phyloP scores from a whole-genome alignment of 2,113 vertebrate species.

The Saccopteryx bilineata region DNA sequence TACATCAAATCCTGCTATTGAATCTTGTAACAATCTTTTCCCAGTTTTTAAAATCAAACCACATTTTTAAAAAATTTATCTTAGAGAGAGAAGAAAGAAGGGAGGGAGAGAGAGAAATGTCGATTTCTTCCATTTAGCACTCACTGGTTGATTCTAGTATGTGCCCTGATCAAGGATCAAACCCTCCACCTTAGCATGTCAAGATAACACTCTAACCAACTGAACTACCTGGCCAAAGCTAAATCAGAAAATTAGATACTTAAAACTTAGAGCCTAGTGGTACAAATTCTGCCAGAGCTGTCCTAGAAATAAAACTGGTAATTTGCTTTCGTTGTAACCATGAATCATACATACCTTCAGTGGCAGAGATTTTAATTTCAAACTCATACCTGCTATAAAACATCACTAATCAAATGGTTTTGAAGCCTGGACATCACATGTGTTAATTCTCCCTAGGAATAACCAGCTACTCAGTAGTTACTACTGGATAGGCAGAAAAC shows the following conservation, averaged over 20 bases:
- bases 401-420: neutral
- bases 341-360: slow-evolving; percentile 3
- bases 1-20: neutral
- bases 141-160: too few relatives aligned
- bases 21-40: neutral
- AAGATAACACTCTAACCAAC: too few relatives aligned
- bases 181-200: too few relatives aligned
- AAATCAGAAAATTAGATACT: slow-evolving; percentile 48
- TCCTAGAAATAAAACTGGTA: slow-evolving; percentile 36
- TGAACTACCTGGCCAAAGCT: too few relatives aligned
- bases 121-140: too few relatives aligned
- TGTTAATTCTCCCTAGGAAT: slow-evolving; percentile 28
- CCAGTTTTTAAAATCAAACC: slow-evolving; percentile 13
- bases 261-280: slow-evolving; percentile 19
- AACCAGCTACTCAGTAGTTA: neutral
- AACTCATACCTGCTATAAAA: slow-evolving; percentile 42
- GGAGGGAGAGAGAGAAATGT: too few relatives aligned
- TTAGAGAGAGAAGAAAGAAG: too few relatives aligned
- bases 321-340: neutral
- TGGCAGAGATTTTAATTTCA: slow-evolving; percentile 35
- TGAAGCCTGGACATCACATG: neutral
- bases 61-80: neutral
- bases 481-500: neutral
- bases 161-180: too few relatives aligned
- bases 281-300: slow-evolving; percentile 40